Conservation (phyloP, 2,888 invertebrate genomes). For the Phorcus lineatus region DNA sequence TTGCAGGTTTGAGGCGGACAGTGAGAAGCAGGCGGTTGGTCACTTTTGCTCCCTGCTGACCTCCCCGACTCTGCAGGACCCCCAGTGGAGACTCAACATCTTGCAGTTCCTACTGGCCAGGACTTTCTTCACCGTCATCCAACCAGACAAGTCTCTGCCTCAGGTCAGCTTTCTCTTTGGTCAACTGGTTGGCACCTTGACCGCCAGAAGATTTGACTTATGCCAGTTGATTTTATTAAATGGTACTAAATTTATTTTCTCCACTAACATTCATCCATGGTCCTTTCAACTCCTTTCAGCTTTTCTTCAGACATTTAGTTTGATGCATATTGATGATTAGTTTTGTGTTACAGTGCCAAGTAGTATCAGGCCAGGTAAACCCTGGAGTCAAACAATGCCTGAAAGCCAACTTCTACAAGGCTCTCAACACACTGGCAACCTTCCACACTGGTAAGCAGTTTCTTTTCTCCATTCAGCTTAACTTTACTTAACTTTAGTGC, state of each 20-base stretch:
- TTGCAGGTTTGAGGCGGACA: background rate
- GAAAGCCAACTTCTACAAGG: conserved; percentile 49
- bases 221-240: too few species aligned
- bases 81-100: conserved; percentile 42
- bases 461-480: background rate
- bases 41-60: conserved; percentile 38
- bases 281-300: too few species aligned
- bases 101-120: conserved; percentile 57
- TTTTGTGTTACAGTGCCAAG: conserved; percentile 33
- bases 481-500: too few species aligned
- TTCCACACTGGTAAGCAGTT: conserved; percentile 41
- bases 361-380: background rate
- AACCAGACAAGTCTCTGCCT: conserved; percentile 38
- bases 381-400: conserved; percentile 35
- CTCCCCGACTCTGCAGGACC: conserved; percentile 29
- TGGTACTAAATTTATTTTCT: too few species aligned
- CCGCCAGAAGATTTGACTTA: too few species aligned
- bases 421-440: conserved; percentile 43
- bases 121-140: conserved; percentile 48
- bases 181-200: background rate
- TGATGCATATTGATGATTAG: too few species aligned
- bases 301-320: too few species aligned
- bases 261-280: too few species aligned
- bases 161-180: conserved; percentile 45
- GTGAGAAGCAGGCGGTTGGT: conserved; percentile 21